Evolutionary conservation across 2,113 vertebrate species (phyloP), one percentile per base, ranked within the genome.

Genomic region (Xenus cinereus): DNA sequence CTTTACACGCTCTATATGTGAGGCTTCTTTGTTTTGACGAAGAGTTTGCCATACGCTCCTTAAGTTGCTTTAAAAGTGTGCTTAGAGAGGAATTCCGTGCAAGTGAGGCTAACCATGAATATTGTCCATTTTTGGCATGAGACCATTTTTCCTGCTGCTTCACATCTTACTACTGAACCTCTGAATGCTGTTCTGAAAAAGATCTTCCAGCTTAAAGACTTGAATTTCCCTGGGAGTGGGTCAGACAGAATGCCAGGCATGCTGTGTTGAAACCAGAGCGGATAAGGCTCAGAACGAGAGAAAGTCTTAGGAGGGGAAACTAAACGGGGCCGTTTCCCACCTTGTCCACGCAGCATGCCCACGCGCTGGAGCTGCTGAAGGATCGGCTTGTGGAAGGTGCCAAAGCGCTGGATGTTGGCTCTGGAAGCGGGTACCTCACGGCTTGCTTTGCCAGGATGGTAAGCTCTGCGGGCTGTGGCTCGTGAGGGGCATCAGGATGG

Each of bases 371-470:
- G 79, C 79, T 99, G 86, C 95, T 99, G 39, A 98, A 98, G 96
- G 98, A 99, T 72, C 98, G 98, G 94, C 98, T 99, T 51, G 97
- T 96, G 59, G 98, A 99, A 96, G 99, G 99, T 23, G 99, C 98
- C 1, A 98, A 98, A 3, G 99, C 98, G 0, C 89, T 99, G 95
- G 99, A 99, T 92, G 98, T 99, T n/a, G 99, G 99, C 5, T 99
- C 99, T 63, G 99, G 99, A 45, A 99, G 99, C 14, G 99, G 99
- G 35, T 99, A 99, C 84, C 99, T 99, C 51, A 99, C 99, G 0
- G 98, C 98, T 7, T 99, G 99, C 97, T 99, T 99, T 74, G 98
- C 99, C 81, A 98, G 99, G 95, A 99, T 99, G 99, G 99, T 99
- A 84, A 97, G 98, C 78, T 90, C 48, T 4, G 1, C 0, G 53